Evolutionary conservation across 2,888 invertebrate genomes (phyloP).

Genomic region (Trichopria drosophilae): DNA sequence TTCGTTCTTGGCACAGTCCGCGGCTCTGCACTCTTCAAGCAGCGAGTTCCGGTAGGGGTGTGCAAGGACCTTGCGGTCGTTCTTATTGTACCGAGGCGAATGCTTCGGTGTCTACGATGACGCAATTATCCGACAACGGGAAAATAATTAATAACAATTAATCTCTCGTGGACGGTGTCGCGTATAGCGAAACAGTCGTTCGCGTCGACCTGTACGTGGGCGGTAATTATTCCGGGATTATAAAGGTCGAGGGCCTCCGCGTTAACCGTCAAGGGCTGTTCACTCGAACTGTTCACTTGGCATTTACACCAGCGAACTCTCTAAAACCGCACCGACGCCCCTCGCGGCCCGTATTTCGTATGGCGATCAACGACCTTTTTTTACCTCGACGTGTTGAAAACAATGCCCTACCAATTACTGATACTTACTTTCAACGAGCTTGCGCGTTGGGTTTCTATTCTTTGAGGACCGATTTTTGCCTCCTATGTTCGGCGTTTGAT

Average conservation of each 20-base stretch:
- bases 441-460: conserved; percentile 30
- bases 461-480: too few species aligned
- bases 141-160: conserved; percentile 60
- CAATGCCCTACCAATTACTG: too few species aligned
- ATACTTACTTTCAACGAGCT: too few species aligned
- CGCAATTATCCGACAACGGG: conserved; percentile 53
- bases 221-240: conserved; percentile 56
- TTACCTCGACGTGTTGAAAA: too few species aligned
- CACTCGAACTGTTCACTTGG: conserved; percentile 58
- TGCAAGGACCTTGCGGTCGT: conserved; percentile 46
- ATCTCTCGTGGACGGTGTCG: conserved; percentile 53
- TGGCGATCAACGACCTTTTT: too few species aligned
- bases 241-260: conserved; percentile 56
- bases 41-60: conserved; percentile 46
- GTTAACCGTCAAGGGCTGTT: conserved; percentile 51
- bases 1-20: too few species aligned
- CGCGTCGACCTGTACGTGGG: conserved; percentile 16
- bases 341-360: too few species aligned
- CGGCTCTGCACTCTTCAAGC: conserved; percentile 49
- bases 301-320: too few species aligned
- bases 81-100: conserved; percentile 52
- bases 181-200: conserved; percentile 9
- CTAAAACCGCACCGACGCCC: too few species aligned
- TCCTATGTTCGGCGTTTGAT: too few species aligned
- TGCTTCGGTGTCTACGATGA: conserved; percentile 46